Evolutionary conservation across 2,113 vertebrate genomes (phyloP).

Genomic region (Sigmodon hispidus): DNA sequence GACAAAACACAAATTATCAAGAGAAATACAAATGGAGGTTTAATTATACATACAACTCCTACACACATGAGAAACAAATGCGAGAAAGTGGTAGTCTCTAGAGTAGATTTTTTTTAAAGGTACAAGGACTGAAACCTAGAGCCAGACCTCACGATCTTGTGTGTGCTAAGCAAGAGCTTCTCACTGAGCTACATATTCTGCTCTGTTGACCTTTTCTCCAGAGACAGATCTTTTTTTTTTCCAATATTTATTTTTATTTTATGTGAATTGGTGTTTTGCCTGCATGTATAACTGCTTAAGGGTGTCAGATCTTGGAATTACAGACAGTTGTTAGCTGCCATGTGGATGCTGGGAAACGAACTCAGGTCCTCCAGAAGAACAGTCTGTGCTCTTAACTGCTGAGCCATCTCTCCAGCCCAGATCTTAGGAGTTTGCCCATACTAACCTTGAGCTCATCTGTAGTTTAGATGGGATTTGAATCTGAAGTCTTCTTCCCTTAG

Average conservation of each 20-base stretch:
- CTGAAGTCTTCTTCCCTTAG: not conserved
- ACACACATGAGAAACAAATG: not conserved
- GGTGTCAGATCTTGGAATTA: no score
- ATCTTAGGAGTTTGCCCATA: no score
- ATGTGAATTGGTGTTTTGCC: no score
- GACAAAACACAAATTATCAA: not conserved
- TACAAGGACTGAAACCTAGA: not conserved
- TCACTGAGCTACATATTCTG: not conserved
- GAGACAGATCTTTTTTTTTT: no score
- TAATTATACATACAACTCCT: not conserved
- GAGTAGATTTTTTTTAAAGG: not conserved
- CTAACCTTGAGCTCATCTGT: not conserved
- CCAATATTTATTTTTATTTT: no score
- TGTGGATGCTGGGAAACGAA: no score
- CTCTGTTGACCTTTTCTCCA: not conserved
- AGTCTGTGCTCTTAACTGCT: no score
- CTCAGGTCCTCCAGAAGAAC: no score
- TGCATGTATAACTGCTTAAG: no score
- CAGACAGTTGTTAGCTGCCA: no score
- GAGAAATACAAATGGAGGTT: not conserved
- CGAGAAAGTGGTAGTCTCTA: not conserved
- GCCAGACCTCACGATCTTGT: no score
- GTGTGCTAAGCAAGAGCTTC: not conserved
- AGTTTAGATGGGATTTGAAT: not conserved
- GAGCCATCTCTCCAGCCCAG: no score